Base-by-base conservation (phyloP, 2,888 invertebrate genomes). In the Amphimallon solstitiale region DNA sequence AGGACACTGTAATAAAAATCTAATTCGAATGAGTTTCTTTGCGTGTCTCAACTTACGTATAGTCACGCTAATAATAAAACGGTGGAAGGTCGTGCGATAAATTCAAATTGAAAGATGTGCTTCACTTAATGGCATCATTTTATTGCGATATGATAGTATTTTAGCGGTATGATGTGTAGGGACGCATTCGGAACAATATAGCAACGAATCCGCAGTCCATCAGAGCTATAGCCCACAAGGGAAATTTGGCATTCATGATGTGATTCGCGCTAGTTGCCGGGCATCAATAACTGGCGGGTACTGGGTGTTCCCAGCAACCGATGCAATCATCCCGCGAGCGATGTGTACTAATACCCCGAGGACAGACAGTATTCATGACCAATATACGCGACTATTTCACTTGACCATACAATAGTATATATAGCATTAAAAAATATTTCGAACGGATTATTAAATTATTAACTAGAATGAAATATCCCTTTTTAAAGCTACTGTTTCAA, bases 211-310 rank as follows among this genome's bases (percentile, higher is more conserved):
- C 75, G 74, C 77, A 78, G 76, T 77, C 78, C 75, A 78, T 78
- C 77, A 78, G 76, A 76, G 75, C 76, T 77, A 79, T 78, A 76
- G 78, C 76, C 70, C 79, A 73, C 79, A 72, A 65, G 79, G 79
- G 79, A 79, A 79, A 79, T 79, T 78, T 76, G 73, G 78, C 78
- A 79, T 79, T 78, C 79, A 79, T 79, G 78, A 77, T 78, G 77
- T 79, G 78, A 78, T 78, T 78, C 78, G 75, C 76, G 76, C 75
- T 77, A 77, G 77, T 78, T 77, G 76, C 75, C 70, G 73, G 29
- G 77, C 79, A 79, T 79, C 79, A 79, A 79, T 79, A 79, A 77
- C 77, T 76, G 75, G 68, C 68, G 66, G 70, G 66, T 72, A 70
- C 70, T 71, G 73, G 73, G 68, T 71, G 71, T 66, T 64, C 66